Evolutionary conservation across 2,888 invertebrate species (phyloP).

Genomic region (Disparrhopalites patrizii): DNA sequence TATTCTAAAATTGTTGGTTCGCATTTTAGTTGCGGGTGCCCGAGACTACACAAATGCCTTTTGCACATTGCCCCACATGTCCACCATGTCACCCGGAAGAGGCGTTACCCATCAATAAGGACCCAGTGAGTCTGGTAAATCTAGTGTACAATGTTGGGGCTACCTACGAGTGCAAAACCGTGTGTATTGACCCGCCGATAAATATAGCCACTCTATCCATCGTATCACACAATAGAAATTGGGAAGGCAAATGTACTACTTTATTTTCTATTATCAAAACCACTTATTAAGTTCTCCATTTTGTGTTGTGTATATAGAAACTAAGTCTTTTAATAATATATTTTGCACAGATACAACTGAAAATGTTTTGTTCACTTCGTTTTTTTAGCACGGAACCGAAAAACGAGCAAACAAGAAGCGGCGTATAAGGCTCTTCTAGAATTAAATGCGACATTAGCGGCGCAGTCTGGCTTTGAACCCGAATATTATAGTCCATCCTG

Average conservation of each 20-base stretch:
- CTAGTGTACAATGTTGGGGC: background rate
- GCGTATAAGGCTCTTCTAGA: background rate
- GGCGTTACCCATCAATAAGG: background rate
- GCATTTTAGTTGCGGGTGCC: too few species aligned
- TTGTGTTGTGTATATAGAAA: too few species aligned
- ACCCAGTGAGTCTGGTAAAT: background rate
- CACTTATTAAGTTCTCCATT: too few species aligned
- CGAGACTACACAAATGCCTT: too few species aligned
- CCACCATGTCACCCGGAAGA: background rate
- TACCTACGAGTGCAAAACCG: background rate
- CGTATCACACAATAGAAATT: background rate
- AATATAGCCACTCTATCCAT: background rate
- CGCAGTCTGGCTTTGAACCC: background rate
- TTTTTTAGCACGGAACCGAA: too few species aligned
- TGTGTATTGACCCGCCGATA: background rate
- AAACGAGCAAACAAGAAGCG: too few species aligned
- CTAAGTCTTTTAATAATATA: background rate
- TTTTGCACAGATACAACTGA: background rate
- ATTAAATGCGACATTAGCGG: background rate
- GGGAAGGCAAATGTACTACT: background rate
- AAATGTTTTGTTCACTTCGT: background rate
- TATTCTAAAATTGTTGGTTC: background rate
- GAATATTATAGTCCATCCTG: background rate
- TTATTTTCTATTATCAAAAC: background rate
- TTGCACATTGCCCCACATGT: too few species aligned